These are phyloP conservation scores for Drosophila rubida DNA, from an alignment of 2,888 invertebrate species.

Conservation along the genomic window DNA sequence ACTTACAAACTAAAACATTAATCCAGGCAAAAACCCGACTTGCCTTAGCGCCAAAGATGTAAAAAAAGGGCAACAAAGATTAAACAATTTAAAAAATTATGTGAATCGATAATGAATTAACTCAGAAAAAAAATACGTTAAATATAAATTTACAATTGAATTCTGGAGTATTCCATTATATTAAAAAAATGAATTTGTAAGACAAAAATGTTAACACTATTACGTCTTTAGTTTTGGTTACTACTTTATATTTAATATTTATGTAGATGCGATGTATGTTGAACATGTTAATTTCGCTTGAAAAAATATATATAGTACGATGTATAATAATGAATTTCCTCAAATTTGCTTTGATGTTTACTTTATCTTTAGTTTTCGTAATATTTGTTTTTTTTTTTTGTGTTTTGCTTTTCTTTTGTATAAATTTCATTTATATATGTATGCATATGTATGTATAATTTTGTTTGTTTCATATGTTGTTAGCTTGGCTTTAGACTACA, in stretches of 20 bases:
- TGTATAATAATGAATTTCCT: slow-evolving; percentile 38
- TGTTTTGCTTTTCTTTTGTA: slow-evolving; percentile 8
- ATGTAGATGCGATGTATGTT: slow-evolving; percentile 60
- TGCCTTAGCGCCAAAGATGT: slow-evolving; percentile 43
- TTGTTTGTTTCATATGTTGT: slow-evolving; percentile 58
- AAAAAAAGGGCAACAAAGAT: slow-evolving; percentile 37
- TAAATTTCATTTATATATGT: slow-evolving; percentile 54
- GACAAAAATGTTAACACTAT: slow-evolving; percentile 43
- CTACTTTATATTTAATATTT: slow-evolving; percentile 26
- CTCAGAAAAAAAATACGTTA: slow-evolving; percentile 14
- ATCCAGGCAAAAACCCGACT: slow-evolving; percentile 31
- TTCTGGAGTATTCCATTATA: slow-evolving; percentile 36
- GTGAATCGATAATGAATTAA: slow-evolving; percentile 14
- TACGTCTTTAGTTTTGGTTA: slow-evolving; percentile 68
- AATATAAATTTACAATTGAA: slow-evolving; percentile 10
- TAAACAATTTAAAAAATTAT: slow-evolving; percentile 39
- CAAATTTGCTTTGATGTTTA: slow-evolving; percentile 15
- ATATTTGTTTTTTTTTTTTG: neutral
- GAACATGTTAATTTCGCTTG: slow-evolving; percentile 69
- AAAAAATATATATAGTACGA: slow-evolving; percentile 66
- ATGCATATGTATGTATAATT: slow-evolving; percentile 39
- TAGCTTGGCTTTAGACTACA: slow-evolving; percentile 75
- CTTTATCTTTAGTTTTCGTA: slow-evolving; percentile 3
- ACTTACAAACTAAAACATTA: slow-evolving; percentile 64
- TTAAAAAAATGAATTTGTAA: slow-evolving; percentile 26